Conservation (phyloP, 2,113 vertebrate species). For the Gnathonemus longibarbis region DNA sequence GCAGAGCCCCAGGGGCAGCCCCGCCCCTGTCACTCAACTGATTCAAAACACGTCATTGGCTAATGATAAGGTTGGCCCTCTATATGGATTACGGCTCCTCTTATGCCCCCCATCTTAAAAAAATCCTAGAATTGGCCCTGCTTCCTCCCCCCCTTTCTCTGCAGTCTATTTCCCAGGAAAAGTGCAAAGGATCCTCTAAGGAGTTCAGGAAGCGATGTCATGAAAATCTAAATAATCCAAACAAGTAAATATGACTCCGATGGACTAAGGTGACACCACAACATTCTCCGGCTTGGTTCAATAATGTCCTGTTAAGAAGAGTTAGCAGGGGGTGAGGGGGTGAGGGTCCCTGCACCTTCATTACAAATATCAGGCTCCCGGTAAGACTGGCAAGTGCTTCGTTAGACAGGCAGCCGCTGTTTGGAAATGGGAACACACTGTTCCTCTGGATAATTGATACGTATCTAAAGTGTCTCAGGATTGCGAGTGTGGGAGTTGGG, state of each 20-base stretch:
- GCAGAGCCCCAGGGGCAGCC: not conserved
- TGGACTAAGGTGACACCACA: not conserved
- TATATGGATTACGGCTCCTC: not conserved
- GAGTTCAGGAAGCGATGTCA: not conserved
- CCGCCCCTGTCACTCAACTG: not conserved
- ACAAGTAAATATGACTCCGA: not conserved
- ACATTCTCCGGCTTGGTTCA: not conserved
- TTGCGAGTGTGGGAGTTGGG: not conserved
- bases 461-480: not conserved
- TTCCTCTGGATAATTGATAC: conserved; percentile 11
- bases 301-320: not conserved
- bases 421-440: not conserved
- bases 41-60: not conserved
- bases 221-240: not conserved
- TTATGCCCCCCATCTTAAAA: not conserved
- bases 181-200: not conserved
- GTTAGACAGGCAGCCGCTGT: not conserved
- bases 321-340: not conserved
- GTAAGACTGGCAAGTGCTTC: not conserved
- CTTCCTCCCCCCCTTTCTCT: not conserved
- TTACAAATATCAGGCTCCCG: not conserved
- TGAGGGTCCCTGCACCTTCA: not conserved
- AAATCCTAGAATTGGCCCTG: not conserved
- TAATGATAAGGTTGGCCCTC: not conserved
- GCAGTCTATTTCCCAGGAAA: not conserved